Base-by-base conservation (phyloP, 2,797 vertebrate genomes). In the Tragelaphus oryx region DNA sequence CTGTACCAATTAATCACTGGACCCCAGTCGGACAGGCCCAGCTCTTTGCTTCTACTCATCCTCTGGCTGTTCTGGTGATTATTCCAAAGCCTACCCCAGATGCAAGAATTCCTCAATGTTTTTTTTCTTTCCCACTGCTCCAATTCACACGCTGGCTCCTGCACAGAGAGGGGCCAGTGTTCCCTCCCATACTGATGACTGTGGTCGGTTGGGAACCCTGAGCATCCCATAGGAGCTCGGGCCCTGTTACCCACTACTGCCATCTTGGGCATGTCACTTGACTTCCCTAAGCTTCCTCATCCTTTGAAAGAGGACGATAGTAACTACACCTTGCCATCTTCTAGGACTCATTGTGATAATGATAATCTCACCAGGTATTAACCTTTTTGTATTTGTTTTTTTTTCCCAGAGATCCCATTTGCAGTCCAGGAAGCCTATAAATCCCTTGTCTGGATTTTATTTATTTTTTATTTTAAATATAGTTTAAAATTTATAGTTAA, bases 61-160 rank as follows among this genome's bases (percentile, higher is more conserved):
- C 97, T 93, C 95, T 59, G 97, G 97, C 97, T 95, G 97, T 98
- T 97, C 96, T 97, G 95, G 97, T 98, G 98, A 98, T 97, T 98
- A 98, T 97, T 97, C 91, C 93, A 93, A 98, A 98, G 97, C 91
- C 97, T 98, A 99, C 98, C 97, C 98, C 98, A 99, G 98, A 99
- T 99, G 98, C 98, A 97, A 96, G 93, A 84, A 96, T 92, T 96
- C 74, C 54, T 95, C 85, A 81, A 2, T 41, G n/a, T 46, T 78
- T 91, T 81, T 14, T 68, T 89, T 59, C 59, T 89, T 65, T 62
- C 57, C 33, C 30, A 54, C 62, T 57, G 33, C 65, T 94, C 41
- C 2, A 50, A 6, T 41, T 76, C 48, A 74, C 3, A 50, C 30
- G 24, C 84, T 65, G 91, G 37, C 75, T 90, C 13, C 87, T 1